Evolutionary conservation across 2,888 invertebrate species (phyloP).

Genomic region (Pinctada fucata): DNA sequence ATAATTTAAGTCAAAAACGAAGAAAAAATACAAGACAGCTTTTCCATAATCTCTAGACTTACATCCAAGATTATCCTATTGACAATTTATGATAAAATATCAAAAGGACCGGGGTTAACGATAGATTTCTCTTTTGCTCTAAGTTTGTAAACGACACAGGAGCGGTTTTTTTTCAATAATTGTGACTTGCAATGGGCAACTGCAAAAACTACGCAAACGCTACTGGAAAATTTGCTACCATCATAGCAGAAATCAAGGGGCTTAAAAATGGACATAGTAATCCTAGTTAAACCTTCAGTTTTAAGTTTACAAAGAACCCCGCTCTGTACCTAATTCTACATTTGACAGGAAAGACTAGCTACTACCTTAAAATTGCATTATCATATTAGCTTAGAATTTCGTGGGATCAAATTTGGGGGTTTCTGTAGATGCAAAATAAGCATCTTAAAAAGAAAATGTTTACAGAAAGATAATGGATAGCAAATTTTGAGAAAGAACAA

Average conservation of each 20-base stretch:
- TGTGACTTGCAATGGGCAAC: too few species aligned
- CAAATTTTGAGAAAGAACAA: conserved; percentile 14
- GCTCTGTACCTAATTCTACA: conserved; percentile 6
- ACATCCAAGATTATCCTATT: conserved; percentile 16
- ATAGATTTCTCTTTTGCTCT: conserved; percentile 13
- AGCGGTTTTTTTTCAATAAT: too few species aligned
- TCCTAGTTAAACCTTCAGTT: conserved; percentile 27
- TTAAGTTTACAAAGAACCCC: conserved; percentile 25
- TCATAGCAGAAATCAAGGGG: conserved; percentile 1
- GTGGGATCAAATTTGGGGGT: background rate
- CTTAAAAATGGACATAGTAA: conserved; percentile 18
- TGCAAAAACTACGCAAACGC: background rate
- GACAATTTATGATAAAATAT: conserved; percentile 33
- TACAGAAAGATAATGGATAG: background rate
- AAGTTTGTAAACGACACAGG: background rate
- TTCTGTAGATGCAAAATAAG: background rate
- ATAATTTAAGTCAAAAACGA: background rate
- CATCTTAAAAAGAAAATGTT: background rate
- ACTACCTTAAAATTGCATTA: conserved; percentile 29
- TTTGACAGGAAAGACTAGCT: conserved; percentile 25
- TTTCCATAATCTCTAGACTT: conserved; percentile 15
- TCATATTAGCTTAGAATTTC: background rate
- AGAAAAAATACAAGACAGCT: background rate
- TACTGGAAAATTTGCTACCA: background rate
- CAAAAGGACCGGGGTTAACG: conserved; percentile 23